These are phyloP conservation scores for Lophura nycthemera DNA, from an alignment of 2,113 vertebrate genomes.

Conservation along the genomic window DNA sequence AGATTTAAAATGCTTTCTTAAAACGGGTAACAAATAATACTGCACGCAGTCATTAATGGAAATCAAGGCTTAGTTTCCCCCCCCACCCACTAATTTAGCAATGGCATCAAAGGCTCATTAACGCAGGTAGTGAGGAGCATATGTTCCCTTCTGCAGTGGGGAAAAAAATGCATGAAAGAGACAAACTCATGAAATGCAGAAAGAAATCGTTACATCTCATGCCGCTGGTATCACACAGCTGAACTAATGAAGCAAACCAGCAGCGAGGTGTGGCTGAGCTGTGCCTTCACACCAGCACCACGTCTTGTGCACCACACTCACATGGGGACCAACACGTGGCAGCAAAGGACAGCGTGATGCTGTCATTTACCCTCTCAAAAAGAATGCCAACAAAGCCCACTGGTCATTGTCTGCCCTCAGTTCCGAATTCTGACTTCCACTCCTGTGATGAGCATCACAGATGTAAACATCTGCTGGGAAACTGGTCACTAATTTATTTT, in stretches of 20 bases:
- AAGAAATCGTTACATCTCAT: neutral
- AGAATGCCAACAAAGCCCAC: neutral
- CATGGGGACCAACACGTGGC: fast-evolving
- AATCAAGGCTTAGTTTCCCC: neutral
- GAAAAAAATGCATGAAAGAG: neutral
- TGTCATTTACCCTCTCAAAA: neutral
- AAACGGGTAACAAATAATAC: neutral
- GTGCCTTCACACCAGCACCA: neutral
- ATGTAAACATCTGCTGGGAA: neutral
- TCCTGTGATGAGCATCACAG: neutral
- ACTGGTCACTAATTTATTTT: too few species aligned
- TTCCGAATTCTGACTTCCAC: neutral
- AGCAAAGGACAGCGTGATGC: fast-evolving
- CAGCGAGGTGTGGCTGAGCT: neutral
- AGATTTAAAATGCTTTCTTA: neutral
- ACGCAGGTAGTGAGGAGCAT: neutral
- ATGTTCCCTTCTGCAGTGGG: neutral
- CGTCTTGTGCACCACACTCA: fast-evolving
- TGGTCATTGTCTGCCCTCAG: neutral
- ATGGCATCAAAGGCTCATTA: neutral
- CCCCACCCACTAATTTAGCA: neutral
- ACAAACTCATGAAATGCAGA: neutral
- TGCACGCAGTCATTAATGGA: neutral
- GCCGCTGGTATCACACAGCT: neutral
- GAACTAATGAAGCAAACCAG: neutral